Evolutionary conservation across 2,888 invertebrate species (phyloP).

Genomic region (Ophion obscuratus): DNA sequence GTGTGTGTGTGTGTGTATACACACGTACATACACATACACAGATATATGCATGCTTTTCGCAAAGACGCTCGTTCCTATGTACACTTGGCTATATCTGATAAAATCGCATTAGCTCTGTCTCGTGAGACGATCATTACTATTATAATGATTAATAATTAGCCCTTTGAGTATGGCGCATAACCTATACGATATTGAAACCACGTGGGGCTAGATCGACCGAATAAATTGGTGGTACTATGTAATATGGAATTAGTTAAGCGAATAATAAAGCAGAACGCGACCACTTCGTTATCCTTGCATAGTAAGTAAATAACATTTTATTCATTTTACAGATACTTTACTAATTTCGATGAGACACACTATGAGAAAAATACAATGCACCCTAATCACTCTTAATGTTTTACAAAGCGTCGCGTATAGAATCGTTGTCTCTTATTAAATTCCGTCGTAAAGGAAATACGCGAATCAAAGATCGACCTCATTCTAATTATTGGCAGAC

Average conservation of each 20-base stretch:
- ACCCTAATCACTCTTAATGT: neutral
- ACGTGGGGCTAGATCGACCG: no score
- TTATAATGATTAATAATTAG: constrained; percentile 20
- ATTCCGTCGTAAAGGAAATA: no score
- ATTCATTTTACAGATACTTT: no score
- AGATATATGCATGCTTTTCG: neutral
- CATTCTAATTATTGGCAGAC: no score
- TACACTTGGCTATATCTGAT: constrained; percentile 24
- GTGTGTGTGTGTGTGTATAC: neutral
- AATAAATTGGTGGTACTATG: neutral
- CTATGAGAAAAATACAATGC: constrained; percentile 12
- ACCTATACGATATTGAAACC: no score
- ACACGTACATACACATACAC: neutral
- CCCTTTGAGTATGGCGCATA: neutral
- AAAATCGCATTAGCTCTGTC: constrained; percentile 30
- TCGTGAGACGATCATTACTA: constrained; percentile 10
- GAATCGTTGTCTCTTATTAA: no score
- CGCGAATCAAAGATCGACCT: no score
- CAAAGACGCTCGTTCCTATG: constrained; percentile 29
- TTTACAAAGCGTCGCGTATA: no score
- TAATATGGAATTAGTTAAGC: neutral
- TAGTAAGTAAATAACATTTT: no score
- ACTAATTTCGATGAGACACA: no score
- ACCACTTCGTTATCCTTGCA: constrained; percentile 20
- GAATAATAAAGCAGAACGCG: constrained; percentile 7